A percentile compares a stretch with the other conserved stretches of the same genome.
Conservation (phyloP, 2,797 vertebrate species). For the Muscicapa striata region DNA sequence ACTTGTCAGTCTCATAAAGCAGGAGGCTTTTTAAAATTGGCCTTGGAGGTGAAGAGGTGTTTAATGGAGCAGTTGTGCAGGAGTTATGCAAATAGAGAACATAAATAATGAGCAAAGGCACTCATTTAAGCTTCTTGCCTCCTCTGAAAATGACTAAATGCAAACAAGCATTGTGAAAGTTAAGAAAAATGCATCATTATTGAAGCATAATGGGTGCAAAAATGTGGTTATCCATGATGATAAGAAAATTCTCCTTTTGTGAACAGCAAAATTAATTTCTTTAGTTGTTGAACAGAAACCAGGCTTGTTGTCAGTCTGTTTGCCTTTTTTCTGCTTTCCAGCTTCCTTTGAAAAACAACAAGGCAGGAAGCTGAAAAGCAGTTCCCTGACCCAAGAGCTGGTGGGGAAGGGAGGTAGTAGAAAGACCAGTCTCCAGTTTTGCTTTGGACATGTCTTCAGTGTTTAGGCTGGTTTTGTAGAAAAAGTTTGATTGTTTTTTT, state of each 20-base stretch:
- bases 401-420: not conserved
- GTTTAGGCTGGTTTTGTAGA: not conserved
- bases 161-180: not conserved
- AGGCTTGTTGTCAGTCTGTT: rapidly evolving
- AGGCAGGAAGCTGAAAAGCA: not conserved
- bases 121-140: constrained; percentile 14
- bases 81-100: constrained; percentile 22
- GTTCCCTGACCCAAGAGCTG: not conserved
- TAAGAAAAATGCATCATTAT: not conserved
- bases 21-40: constrained; percentile 29
- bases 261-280: not conserved
- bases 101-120: constrained; percentile 42
- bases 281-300: not conserved
- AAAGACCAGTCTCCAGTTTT: not conserved
- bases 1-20: constrained; percentile 32
- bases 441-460: not conserved
- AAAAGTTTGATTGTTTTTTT: not conserved
- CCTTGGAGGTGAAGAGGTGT: constrained; percentile 51
- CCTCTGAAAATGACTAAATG: constrained; percentile 15
- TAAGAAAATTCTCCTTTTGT: not conserved
- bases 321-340: not conserved
- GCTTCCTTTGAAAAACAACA: not conserved
- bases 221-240: not conserved
- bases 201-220: not conserved
- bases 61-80: constrained; percentile 55